Evolutionary conservation across 2,113 vertebrate species (phyloP).

Genomic region (Bujurquina vittata): DNA sequence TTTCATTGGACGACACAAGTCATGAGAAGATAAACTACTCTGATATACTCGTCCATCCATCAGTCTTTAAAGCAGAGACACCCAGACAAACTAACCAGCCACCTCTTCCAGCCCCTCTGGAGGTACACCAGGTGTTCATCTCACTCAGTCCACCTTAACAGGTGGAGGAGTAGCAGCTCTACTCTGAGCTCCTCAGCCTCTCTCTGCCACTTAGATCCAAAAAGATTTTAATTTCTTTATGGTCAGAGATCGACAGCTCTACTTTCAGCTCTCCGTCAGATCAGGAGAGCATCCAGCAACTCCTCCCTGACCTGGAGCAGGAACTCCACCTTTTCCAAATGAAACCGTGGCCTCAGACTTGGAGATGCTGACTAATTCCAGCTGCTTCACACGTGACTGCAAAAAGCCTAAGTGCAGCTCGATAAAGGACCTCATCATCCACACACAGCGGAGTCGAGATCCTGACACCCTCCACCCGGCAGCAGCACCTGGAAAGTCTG

Average conservation of each 20-base stretch:
- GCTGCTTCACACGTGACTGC: neutral
- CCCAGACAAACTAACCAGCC: too few species aligned
- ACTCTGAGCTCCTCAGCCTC: neutral
- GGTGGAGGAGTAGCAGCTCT: too few species aligned
- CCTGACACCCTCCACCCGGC: neutral
- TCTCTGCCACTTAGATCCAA: accelerated
- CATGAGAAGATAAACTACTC: neutral
- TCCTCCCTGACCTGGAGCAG: neutral
- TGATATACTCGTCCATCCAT: neutral
- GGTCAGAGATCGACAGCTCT: neutral
- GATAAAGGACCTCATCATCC: neutral
- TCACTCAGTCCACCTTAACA: neutral
- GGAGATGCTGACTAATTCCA: neutral
- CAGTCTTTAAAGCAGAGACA: neutral
- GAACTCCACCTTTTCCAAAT: neutral
- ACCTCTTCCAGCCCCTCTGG: neutral
- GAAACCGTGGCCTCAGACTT: neutral
- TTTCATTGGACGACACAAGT: neutral
- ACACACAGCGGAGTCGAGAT: neutral
- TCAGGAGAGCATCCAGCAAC: neutral
- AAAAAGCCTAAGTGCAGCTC: neutral
- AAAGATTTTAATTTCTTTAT: neutral
- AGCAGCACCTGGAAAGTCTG: too few species aligned
- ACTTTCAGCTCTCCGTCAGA: neutral
- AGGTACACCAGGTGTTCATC: accelerated